Base-by-base conservation (phyloP, 2,113 vertebrate genomes). In the Alligator sinensis region DNA sequence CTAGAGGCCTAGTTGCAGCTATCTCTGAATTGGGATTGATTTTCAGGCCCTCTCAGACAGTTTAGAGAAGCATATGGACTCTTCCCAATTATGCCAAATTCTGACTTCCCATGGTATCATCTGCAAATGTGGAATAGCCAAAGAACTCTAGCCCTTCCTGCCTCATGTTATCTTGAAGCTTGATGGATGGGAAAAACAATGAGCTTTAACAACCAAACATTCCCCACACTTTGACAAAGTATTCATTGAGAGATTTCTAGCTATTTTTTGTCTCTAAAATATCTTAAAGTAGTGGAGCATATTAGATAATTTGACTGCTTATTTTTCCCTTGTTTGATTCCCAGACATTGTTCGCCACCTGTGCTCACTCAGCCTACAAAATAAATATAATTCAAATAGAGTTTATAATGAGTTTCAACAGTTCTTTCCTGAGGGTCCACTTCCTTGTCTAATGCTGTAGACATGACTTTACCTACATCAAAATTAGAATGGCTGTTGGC, bases 1-100 rank as follows among this genome's bases (percentile, higher is more conserved):
- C 47, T 47, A 83, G 80, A 61, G 82, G 94, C 68, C 47, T 81
- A 91, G 58, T 83, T 82, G 72, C 70, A 93, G 77, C 54, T 87
- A 92, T 91, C 95, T 95, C 94, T 96, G 80, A 92, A 90, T 63
- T 87, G 92, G 82, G 86, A 64, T 90, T 94, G 82, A 92, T 95
- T 96, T 96, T 70, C 90, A 94, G 82, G 87, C 85, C 94, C 80
- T 90, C 68, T 93, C 95, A 93, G 80, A 74, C 64, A 89, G 47
- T 91, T 82, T 11, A 83, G 16, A 22, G 18, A 27, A 85, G 30
- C 81, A 86, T 58, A 25, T 84, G 86, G 12, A 82, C 64, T 96
- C 28, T 68, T 94, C 79, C 28, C 55, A 96, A 90, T 60, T 63
- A 64, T 91, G 81, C 6, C 82, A 92, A 90, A 91, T 91, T 94